Percentiles rank a stretch among this genome's conserved stretches.
phyloP scores from a whole-genome alignment of 2,113 vertebrate species.

The Nerophis ophidion region DNA sequence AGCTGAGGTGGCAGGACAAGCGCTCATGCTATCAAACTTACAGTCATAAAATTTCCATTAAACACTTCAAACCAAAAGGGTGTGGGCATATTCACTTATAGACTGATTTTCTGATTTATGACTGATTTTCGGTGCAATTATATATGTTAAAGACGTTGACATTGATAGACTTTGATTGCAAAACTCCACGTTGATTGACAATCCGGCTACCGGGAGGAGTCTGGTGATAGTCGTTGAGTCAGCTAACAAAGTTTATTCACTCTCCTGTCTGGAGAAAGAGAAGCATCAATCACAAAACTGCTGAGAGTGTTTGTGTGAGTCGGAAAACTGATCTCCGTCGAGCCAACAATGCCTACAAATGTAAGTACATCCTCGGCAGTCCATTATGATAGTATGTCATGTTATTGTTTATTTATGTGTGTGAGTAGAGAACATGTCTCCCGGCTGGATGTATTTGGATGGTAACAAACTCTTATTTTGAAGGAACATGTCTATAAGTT shows the following conservation, averaged over 20 bases:
- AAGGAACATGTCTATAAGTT: not conserved
- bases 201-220: slow-evolving; percentile 38
- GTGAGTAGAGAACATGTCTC: not conserved
- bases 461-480: not conserved
- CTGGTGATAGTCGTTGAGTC: slow-evolving; percentile 14
- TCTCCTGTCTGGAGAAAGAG: slow-evolving; percentile 6
- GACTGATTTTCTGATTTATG: slow-evolving; percentile 4
- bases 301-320: slow-evolving; percentile 4
- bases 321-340: not conserved
- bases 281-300: not conserved
- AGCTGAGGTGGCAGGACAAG: slow-evolving; percentile 20
- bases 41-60: slow-evolving; percentile 26
- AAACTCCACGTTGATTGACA: slow-evolving; percentile 18
- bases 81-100: not conserved
- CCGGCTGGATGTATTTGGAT: not conserved
- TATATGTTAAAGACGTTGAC: no score
- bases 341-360: slow-evolving; percentile 29
- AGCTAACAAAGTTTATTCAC: slow-evolving; percentile 9
- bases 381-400: not conserved
- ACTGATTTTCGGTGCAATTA: no score
- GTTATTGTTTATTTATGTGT: not conserved
- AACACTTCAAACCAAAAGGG: not conserved
- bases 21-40: slow-evolving; percentile 32
- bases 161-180: slow-evolving; percentile 14
- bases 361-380: slow-evolving; percentile 34